Evolutionary conservation across 1,140 invertebrate genomes (phyloP).

Genomic region (Magallana angulata): DNA sequence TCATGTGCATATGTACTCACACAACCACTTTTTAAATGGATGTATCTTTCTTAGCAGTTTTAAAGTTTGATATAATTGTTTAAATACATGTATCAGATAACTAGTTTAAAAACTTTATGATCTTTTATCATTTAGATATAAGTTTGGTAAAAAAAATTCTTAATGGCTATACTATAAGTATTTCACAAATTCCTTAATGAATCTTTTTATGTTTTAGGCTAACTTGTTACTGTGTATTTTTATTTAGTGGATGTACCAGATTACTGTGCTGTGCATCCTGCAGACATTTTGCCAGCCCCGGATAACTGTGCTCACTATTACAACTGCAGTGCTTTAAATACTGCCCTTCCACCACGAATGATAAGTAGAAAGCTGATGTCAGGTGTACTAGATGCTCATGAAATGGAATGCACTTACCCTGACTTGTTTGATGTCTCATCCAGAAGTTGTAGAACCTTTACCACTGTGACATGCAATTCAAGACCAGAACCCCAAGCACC

Average conservation of each 20-base stretch:
- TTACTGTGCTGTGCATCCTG: slow-evolving; percentile 38
- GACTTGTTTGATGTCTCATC: slow-evolving; percentile 59
- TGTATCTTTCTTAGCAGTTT: too few species aligned
- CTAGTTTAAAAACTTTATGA: too few species aligned
- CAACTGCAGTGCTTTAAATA: slow-evolving; percentile 55
- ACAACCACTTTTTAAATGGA: too few species aligned
- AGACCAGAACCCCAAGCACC: slow-evolving; percentile 66
- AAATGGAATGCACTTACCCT: slow-evolving; percentile 60
- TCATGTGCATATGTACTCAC: too few species aligned
- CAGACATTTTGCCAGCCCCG: slow-evolving; percentile 43
- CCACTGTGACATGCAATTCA: slow-evolving; percentile 61
- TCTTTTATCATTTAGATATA: too few species aligned
- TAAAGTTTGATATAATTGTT: too few species aligned
- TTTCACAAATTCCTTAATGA: too few species aligned
- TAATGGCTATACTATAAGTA: too few species aligned
- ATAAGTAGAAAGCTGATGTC: not conserved
- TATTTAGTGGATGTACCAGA: slow-evolving; percentile 47
- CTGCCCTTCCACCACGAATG: slow-evolving; percentile 28
- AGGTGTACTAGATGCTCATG: not conserved
- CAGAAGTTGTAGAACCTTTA: slow-evolving; percentile 62
- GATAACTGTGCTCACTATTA: slow-evolving; percentile 62
- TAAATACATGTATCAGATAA: too few species aligned
- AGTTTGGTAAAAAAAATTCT: too few species aligned
- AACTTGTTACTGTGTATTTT: too few species aligned
- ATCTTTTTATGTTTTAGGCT: too few species aligned